These are phyloP conservation scores for Quadriops clusia DNA, from an alignment of 2,888 invertebrate genomes.

Conservation along the genomic window DNA sequence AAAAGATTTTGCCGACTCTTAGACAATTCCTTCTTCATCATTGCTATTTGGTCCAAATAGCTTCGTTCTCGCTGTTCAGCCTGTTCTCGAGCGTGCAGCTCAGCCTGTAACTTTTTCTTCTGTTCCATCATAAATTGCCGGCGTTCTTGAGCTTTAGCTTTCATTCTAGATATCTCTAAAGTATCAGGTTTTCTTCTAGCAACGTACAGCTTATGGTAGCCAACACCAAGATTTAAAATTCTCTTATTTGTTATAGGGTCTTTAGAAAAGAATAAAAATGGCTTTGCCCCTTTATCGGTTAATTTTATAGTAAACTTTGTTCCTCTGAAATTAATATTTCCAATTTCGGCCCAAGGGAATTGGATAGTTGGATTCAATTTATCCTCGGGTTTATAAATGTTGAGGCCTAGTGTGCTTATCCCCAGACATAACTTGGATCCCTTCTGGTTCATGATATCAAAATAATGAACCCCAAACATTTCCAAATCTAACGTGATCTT, in stretches of 20 bases:
- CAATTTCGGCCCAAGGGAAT: constrained; percentile 98
- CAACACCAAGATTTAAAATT: constrained; percentile 96
- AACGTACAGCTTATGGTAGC: constrained; percentile 98
- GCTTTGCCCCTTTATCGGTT: constrained; percentile 95
- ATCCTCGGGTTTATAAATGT: constrained; percentile 96
- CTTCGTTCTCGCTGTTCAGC: constrained; percentile 92
- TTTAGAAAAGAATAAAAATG: constrained; percentile 95
- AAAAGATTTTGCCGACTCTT: constrained; percentile 59
- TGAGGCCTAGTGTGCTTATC: constrained; percentile 92
- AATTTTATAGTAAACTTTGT: constrained; percentile 98
- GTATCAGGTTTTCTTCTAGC: constrained; percentile 95
- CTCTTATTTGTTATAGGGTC: constrained; percentile 95
- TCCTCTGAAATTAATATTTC: constrained; percentile 97
- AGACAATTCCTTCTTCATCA: constrained; percentile 88
- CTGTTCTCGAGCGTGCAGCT: constrained; percentile 84
- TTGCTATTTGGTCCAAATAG: constrained; percentile 80
- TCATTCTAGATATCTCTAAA: constrained; percentile 99
- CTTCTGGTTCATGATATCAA: constrained; percentile 97
- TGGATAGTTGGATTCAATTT: constrained; percentile 97
- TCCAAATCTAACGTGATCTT: constrained; percentile 94
- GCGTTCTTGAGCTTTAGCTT: constrained; percentile 92
- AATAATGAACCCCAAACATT: constrained; percentile 98
- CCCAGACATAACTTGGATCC: constrained; percentile 94
- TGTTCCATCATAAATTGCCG: constrained; percentile 84
- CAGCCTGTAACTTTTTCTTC: constrained; percentile 79